Conservation (phyloP, 2,888 invertebrate species). For the Meloe dianella region DNA sequence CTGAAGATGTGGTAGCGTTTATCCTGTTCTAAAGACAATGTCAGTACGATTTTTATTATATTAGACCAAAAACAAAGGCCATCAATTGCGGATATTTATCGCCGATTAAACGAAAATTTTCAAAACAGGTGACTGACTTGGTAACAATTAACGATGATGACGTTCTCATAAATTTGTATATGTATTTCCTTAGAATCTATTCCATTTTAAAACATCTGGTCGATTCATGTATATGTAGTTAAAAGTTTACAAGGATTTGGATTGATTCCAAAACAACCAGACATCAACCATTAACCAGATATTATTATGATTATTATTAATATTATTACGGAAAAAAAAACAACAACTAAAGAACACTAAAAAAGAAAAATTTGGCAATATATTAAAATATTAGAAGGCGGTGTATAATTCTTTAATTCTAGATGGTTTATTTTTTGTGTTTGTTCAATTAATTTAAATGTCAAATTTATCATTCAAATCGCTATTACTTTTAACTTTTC, state of each 20-base stretch:
- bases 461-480: neutral
- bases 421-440: neutral
- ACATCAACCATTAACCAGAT: constrained; percentile 22
- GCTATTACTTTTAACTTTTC: too few species aligned
- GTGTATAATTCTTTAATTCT: neutral
- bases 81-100: too few species aligned
- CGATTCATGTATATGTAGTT: neutral
- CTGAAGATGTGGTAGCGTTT: too few species aligned
- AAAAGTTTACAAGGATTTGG: constrained; percentile 12
- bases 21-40: too few species aligned
- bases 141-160: too few species aligned
- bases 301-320: constrained; percentile 15
- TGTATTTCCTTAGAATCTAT: neutral
- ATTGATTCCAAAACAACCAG: constrained; percentile 19
- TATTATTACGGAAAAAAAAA: constrained; percentile 21
- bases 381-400: neutral
- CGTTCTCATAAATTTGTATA: neutral
- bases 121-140: neutral
- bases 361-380: neutral
- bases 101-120: too few species aligned
- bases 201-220: neutral
- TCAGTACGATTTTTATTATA: too few species aligned
- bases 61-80: too few species aligned
- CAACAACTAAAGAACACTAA: constrained; percentile 10
- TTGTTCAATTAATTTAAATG: neutral